phyloP scores from a whole-genome alignment of 2,888 invertebrate species.

The Lacanobia oleracea region DNA sequence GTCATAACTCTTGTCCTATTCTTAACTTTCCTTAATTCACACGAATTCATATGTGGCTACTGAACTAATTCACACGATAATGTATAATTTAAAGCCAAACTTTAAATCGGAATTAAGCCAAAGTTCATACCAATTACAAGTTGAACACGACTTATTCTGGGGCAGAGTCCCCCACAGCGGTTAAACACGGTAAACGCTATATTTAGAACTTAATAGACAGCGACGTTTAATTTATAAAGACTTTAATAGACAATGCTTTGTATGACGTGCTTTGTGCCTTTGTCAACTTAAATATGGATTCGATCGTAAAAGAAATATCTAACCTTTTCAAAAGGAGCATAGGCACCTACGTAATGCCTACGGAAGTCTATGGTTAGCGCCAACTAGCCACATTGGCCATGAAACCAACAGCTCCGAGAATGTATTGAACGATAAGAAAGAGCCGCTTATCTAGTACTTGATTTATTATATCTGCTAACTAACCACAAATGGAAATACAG shows the following conservation, averaged over 20 bases:
- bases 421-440: slow-evolving; percentile 36
- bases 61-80: slow-evolving; percentile 15
- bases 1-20: slow-evolving; percentile 1
- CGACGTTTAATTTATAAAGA: background rate
- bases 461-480: slow-evolving; percentile 42
- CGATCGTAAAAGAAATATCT: background rate
- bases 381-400: slow-evolving; percentile 38
- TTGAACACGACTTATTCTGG: slow-evolving; percentile 1
- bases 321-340: background rate
- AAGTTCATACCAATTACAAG: slow-evolving; percentile 20
- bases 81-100: slow-evolving; percentile 7
- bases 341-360: slow-evolving; percentile 1
- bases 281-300: background rate
- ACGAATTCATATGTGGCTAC: slow-evolving; percentile 1
- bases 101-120: slow-evolving; percentile 4
- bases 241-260: slow-evolving; percentile 15
- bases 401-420: slow-evolving; percentile 42
- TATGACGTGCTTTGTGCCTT: slow-evolving; percentile 2
- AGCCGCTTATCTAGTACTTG: slow-evolving; percentile 46
- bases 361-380: slow-evolving; percentile 26
- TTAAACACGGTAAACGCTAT: slow-evolving; percentile 8
- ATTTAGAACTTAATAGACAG: slow-evolving; percentile 28
- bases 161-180: slow-evolving; percentile 18
- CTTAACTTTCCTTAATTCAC: background rate
- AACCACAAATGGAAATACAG: slow-evolving; percentile 36